Evolutionary conservation across 2,888 invertebrate genomes (phyloP), one percentile per base, ranked within the genome.

Genomic region (Dyspetes luteomarginatus): DNA sequence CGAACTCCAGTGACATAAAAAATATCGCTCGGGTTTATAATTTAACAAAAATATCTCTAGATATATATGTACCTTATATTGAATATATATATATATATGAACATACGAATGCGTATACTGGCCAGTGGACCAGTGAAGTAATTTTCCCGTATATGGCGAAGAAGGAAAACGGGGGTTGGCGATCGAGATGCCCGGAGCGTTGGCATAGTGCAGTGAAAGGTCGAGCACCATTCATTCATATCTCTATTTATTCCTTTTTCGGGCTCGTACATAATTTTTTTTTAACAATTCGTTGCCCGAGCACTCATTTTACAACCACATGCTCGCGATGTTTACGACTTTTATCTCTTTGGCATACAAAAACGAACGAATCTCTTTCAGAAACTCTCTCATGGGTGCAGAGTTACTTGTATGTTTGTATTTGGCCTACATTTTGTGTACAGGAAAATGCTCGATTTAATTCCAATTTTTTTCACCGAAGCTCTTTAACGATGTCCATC

Each of bases 141-240:
- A n/a, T n/a, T n/a, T n/a, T n/a, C n/a, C n/a, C n/a, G n/a, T n/a
- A n/a, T n/a, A n/a, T n/a, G n/a, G n/a, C n/a, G n/a, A n/a, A n/a
- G n/a, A n/a, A n/a, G n/a, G n/a, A n/a, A n/a, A n/a, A n/a, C n/a
- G n/a, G n/a, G n/a, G n/a, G n/a, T n/a, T n/a, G n/a, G n/a, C n/a
- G n/a, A n/a, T n/a, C n/a, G n/a, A n/a, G n/a, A n/a, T n/a, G n/a
- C n/a, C n/a, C n/a, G n/a, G n/a, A n/a, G n/a, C n/a, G n/a, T n/a
- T n/a, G n/a, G 9, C 36, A 9, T 36, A 36, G 22, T 19, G 62
- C 30, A 55, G 41, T 65, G 65, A 68, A 72, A 79, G 69, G 73
- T 50, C 73, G 65, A 79, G 73, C 67, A 62, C 68, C 69, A 69
- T 73, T 82, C 65, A 65, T 72, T 71, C 36, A 7, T 67, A 68